Evolutionary conservation across 2,113 vertebrate genomes (phyloP), one percentile per base, ranked within the genome.

Genomic region (Grammomys surdaster): DNA sequence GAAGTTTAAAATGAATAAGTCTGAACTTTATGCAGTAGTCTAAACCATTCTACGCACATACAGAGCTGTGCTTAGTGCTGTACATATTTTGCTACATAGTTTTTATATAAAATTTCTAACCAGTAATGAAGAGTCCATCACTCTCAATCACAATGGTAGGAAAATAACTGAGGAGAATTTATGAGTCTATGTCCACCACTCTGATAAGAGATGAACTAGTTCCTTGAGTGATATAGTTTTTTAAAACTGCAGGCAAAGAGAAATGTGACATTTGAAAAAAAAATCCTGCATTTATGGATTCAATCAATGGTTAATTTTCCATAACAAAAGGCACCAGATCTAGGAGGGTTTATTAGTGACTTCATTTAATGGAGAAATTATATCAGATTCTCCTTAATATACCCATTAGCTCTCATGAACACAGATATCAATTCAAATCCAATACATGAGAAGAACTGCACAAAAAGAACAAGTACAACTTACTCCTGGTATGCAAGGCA

Each of bases 331-430:
- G 22, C 26, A 91, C 17, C 67, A 75, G 69, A 16, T 46, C 8
- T 28, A 90, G 31, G 51, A 28, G 4, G 17, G 46, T 67, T 96
- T 63, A 89, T 7, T 26, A 10, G 33, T 94, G 46, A 87, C 24
- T 67, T 78, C 17, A 92, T 60, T 87, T 93, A 93, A 86, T 20
- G 46, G 90, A 88, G 40, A 96, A 87, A 91, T 80, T 46, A 56
- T 51, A 46, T 20, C 36, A 69, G 67, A 78, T 86, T 91, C 51
- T 91, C 36, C 11, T 36, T 76, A 94, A 4, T 77, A 89, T 76
- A 46, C 51, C 43, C 13, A 87, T 0, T 82, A 31, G 40, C 60
- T 90, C 33, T 89, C 54, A 94, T 43, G 28, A 56, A 65, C 5
- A 89, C 0, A 92, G 43, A 88, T 63, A 89, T 5, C 46, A 92